These are phyloP conservation scores for Macrobrachium nipponense DNA, from an alignment of 1,140 invertebrate species.

Conservation along the genomic window DNA sequence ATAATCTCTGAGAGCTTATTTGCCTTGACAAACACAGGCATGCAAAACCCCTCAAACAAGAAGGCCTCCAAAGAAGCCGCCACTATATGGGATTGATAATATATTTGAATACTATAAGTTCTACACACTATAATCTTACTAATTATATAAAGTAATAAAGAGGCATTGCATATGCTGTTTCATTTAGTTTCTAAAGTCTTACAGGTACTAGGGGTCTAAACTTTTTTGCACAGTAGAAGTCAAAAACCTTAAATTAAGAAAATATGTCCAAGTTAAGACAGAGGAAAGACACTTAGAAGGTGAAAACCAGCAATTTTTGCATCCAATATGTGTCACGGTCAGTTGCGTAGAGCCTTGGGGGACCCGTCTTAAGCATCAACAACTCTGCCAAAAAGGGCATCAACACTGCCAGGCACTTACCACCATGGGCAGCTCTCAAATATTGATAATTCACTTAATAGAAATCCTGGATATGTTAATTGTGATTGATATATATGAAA, in stretches of 20 bases:
- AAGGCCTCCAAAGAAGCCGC: conserved; percentile 38
- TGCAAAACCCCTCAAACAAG: conserved; percentile 55
- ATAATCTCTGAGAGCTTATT: conserved; percentile 41
- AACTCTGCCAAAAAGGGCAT: background rate
- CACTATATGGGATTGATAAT: conserved; percentile 50
- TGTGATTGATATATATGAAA: conserved; percentile 17
- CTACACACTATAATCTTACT: conserved; percentile 56
- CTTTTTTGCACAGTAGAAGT: conserved; percentile 56
- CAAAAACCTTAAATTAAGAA: conserved; percentile 50
- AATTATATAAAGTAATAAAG: conserved; percentile 60
- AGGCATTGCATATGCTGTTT: conserved; percentile 58
- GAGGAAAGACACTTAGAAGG: conserved; percentile 60
- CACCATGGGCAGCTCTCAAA: conserved; percentile 30
- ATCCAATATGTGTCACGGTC: conserved; percentile 44
- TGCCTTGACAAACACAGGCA: conserved; percentile 47
- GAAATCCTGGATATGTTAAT: conserved; percentile 49
- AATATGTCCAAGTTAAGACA: conserved; percentile 45
- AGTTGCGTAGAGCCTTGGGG: conserved; percentile 27
- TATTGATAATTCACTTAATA: conserved; percentile 21
- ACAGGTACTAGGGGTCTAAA: conserved; percentile 54
- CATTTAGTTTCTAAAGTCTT: conserved; percentile 54
- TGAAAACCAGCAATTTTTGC: conserved; percentile 54
- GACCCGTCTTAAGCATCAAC: conserved; percentile 23
- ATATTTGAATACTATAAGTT: conserved; percentile 58
- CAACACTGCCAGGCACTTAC: conserved; percentile 9